A percentile compares a stretch with the other conserved stretches of the same genome.
Evolutionary conservation across 2,797 vertebrate species (phyloP).

Genomic region (Crypturellus tataupa): DNA sequence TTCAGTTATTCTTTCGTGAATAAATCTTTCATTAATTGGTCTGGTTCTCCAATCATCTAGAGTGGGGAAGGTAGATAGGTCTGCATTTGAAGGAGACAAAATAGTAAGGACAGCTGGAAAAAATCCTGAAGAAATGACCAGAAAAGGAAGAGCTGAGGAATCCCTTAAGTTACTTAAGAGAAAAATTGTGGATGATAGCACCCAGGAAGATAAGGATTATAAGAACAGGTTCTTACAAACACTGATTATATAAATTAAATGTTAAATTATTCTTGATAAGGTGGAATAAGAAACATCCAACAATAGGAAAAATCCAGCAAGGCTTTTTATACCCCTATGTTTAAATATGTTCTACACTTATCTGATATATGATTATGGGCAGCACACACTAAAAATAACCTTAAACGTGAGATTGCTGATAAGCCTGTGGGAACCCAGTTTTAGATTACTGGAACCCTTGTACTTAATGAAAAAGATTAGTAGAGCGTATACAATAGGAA

Average conservation of each 20-base stretch:
- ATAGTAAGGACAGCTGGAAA: background rate
- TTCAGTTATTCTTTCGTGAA: background rate
- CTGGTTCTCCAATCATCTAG: background rate
- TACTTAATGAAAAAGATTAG: constrained; percentile 20
- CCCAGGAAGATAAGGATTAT: background rate
- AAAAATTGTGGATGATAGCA: background rate
- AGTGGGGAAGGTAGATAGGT: background rate
- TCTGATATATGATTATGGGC: background rate
- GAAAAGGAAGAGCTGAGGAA: background rate
- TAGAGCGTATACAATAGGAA: background rate
- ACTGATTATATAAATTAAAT: background rate
- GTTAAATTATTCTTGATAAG: background rate
- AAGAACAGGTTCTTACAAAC: background rate
- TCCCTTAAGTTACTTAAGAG: background rate
- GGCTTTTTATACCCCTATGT: background rate
- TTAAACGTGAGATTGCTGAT: background rate
- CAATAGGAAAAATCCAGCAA: background rate
- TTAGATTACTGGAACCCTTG: background rate
- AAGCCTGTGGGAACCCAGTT: background rate
- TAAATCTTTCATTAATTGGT: no score
- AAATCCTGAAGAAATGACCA: background rate
- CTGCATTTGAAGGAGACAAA: background rate
- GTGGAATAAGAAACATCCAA: background rate
- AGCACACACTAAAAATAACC: background rate
- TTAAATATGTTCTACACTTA: background rate